Conservation (phyloP, 1,140 invertebrate genomes). For the Idris sp. region DNA sequence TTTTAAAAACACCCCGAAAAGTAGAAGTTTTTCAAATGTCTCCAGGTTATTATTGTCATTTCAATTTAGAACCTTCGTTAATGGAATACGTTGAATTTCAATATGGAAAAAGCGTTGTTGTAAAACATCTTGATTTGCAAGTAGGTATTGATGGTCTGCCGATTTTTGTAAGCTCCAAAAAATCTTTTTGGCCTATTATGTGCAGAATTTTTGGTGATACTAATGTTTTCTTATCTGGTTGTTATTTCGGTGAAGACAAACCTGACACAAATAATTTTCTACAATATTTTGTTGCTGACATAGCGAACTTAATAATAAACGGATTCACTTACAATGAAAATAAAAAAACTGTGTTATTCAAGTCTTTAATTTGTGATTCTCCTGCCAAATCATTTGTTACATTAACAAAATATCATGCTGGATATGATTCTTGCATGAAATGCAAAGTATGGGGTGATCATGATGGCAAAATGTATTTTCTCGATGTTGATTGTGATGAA, state of each 20-base stretch:
- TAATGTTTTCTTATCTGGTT: conserved; percentile 20
- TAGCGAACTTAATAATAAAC: neutral
- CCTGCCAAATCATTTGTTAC: conserved; percentile 72
- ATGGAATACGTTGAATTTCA: conserved; percentile 8
- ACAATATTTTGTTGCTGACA: conserved; percentile 39
- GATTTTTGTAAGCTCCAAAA: neutral
- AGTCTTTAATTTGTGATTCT: conserved; percentile 69
- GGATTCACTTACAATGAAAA: neutral
- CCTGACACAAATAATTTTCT: conserved; percentile 44
- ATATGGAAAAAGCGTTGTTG: neutral
- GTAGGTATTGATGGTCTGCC: conserved; percentile 9
- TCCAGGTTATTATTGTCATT: conserved; percentile 23
- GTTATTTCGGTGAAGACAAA: conserved; percentile 43
- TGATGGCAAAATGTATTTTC: conserved; percentile 2
- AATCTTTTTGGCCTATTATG: conserved; percentile 15
- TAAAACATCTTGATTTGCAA: conserved; percentile 2
- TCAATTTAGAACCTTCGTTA: conserved; percentile 1
- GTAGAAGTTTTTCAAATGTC: conserved; percentile 5
- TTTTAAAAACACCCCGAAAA: conserved; percentile 14
- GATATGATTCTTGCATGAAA: conserved; percentile 70
- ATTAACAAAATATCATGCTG: conserved; percentile 66
- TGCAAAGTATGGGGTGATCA: conserved; percentile 56
- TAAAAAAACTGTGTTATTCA: conserved; percentile 33
- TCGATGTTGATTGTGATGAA: conserved; percentile 6
- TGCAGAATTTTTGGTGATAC: neutral